A percentile compares a stretch with the other conserved stretches of the same genome.
phyloP scores from a whole-genome alignment of 30 jellyfish, hydroid and myxozoan species.

The Hydractinia echinata region DNA sequence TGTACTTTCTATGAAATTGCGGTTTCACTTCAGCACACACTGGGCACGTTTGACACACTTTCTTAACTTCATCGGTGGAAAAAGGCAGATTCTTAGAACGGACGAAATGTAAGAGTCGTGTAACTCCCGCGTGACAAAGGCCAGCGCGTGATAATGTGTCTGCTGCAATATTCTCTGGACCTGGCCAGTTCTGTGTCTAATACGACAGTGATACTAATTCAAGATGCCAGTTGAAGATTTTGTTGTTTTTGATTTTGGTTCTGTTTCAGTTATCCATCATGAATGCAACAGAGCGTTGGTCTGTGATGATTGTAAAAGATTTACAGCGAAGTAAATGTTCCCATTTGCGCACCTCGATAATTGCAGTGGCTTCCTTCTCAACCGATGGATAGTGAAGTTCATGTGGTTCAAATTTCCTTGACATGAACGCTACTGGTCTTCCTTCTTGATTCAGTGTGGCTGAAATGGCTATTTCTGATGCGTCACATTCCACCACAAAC shows the following conservation, averaged over 20 bases:
- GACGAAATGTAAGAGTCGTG: conserved; percentile 46
- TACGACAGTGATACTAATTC: conserved; percentile 43
- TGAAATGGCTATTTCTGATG: conserved; percentile 50
- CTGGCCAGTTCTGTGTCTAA: conserved; percentile 62
- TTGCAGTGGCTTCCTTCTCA: conserved; percentile 75
- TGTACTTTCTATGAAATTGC: no score
- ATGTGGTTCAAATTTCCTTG: conserved; percentile 36
- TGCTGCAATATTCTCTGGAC: conserved; percentile 61
- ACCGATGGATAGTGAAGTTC: conserved; percentile 53
- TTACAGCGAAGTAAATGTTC: conserved; percentile 41
- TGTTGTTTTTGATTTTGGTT: conserved; percentile 61
- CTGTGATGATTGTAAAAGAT: conserved; percentile 56
- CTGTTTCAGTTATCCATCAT: conserved; percentile 50
- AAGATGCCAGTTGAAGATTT: conserved; percentile 57
- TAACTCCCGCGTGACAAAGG: conserved; percentile 59
- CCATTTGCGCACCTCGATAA: conserved; percentile 58
- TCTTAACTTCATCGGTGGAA: conserved; percentile 44
- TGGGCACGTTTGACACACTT: conserved; percentile 26
- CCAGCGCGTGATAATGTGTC: conserved; percentile 52
- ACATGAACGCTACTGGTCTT: conserved; percentile 70
- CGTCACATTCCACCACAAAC: conserved; percentile 55
- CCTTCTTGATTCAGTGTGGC: conserved; percentile 75
- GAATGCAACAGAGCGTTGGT: conserved; percentile 49
- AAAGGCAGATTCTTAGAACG: conserved; percentile 31
- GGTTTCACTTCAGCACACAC: conserved; percentile 11